These are phyloP conservation scores for Synergus japonicus DNA, from an alignment of 2,888 invertebrate species.

Conservation along the genomic window DNA sequence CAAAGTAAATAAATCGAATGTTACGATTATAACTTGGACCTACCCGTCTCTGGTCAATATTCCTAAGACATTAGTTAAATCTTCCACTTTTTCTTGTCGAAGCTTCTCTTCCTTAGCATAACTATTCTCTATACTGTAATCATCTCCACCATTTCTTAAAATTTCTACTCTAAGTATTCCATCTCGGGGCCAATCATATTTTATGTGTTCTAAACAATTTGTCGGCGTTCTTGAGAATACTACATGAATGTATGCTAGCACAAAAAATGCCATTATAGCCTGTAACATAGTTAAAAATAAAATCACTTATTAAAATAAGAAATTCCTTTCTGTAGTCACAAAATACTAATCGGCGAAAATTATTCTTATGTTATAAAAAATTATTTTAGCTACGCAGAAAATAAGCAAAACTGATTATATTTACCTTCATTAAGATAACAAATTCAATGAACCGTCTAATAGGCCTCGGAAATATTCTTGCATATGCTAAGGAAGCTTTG, in stretches of 20 bases:
- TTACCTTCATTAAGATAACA: constrained; percentile 87
- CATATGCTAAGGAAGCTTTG: constrained; percentile 94
- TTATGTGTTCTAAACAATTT: constrained; percentile 93
- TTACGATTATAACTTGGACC: constrained; percentile 49
- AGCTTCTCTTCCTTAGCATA: constrained; percentile 89
- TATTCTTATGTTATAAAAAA: too few relatives aligned
- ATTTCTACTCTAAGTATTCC: constrained; percentile 97
- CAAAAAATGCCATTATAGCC: constrained; percentile 91
- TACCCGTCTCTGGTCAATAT: constrained; percentile 84
- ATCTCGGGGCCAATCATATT: constrained; percentile 95
- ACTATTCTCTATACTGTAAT: constrained; percentile 89
- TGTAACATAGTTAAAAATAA: constrained; percentile 74
- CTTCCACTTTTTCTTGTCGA: constrained; percentile 82
- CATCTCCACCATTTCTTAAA: constrained; percentile 83
- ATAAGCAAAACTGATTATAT: constrained; percentile 50
- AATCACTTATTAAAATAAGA: background rate
- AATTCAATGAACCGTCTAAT: constrained; percentile 91
- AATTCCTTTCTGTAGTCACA: background rate
- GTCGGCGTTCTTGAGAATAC: constrained; percentile 95
- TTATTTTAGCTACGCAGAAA: too few relatives aligned
- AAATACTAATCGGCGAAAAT: too few relatives aligned
- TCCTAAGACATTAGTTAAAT: constrained; percentile 81
- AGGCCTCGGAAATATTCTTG: constrained; percentile 91
- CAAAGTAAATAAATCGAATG: too few relatives aligned
- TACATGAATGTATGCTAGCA: constrained; percentile 96